A percentile compares a stretch with the other conserved stretches of the same genome.
Conservation (phyloP, 30 jellyfish, hydroid and myxozoan species). For the Rhopilema esculentum region DNA sequence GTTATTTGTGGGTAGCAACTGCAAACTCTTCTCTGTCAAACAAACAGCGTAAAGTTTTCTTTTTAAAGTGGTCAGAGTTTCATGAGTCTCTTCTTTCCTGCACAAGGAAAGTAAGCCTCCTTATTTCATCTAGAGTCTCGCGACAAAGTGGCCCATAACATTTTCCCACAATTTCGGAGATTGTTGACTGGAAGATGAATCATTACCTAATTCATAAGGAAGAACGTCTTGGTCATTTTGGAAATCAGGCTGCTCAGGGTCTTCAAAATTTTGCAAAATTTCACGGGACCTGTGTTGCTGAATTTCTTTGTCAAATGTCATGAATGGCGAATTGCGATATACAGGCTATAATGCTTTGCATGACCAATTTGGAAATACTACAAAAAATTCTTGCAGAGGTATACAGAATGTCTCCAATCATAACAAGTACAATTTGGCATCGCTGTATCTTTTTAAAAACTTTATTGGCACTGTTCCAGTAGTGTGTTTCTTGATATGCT, state of each 20-base stretch:
- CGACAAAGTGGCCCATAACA: conserved; percentile 29
- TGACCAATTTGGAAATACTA: conserved; percentile 16
- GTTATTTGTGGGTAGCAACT: not conserved
- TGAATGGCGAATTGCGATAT: conserved; percentile 38
- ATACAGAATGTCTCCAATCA: conserved; percentile 26
- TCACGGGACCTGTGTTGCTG: not conserved
- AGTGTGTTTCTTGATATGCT: not conserved
- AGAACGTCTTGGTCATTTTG: conserved; percentile 4
- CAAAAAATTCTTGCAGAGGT: conserved; percentile 51
- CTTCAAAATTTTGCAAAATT: not conserved
- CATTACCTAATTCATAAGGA: not conserved
- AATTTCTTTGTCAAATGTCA: conserved; percentile 34
- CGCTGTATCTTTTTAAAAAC: not conserved
- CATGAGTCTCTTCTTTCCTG: conserved; percentile 9
- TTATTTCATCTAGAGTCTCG: conserved; percentile 10
- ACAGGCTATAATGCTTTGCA: conserved; percentile 33
- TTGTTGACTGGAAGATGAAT: not conserved
- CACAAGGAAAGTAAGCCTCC: conserved; percentile 24
- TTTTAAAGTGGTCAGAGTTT: not conserved
- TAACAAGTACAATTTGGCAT: conserved; percentile 22
- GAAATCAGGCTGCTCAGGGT: not conserved
- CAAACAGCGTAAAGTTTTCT: conserved; percentile 1
- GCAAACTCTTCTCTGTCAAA: conserved; percentile 18
- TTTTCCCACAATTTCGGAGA: not conserved
- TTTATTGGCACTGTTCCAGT: not conserved